These are phyloP conservation scores for Peromyscus leucopus DNA, from an alignment of 2,113 vertebrate genomes.

Conservation along the genomic window DNA sequence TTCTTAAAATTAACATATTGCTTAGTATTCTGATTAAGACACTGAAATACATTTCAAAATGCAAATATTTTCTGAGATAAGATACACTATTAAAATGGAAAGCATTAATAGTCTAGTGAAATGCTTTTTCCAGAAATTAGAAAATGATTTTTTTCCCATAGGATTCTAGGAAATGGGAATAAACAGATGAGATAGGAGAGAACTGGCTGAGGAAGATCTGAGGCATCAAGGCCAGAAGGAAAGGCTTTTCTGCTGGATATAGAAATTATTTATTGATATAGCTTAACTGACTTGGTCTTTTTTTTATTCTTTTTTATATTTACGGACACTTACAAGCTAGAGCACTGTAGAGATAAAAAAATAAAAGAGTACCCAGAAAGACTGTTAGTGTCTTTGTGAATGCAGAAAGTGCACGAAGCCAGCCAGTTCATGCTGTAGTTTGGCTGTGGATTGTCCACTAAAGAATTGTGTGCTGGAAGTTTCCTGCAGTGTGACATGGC, in stretches of 20 bases:
- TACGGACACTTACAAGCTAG: neutral
- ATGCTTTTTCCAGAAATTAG: constrained; percentile 34
- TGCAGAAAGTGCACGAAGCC: no score
- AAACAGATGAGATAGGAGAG: neutral
- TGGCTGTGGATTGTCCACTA: no score
- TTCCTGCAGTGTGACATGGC: neutral
- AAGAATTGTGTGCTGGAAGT: neutral
- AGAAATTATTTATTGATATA: neutral
- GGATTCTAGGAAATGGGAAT: neutral
- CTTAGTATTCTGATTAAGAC: constrained; percentile 21
- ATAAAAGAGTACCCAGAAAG: neutral
- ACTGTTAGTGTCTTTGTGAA: neutral
- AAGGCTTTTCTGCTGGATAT: neutral
- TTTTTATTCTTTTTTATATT: neutral
- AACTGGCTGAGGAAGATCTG: neutral
- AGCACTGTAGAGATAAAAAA: neutral
- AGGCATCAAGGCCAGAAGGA: neutral
- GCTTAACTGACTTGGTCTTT: neutral
- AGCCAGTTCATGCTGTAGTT: neutral
- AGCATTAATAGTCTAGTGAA: constrained; percentile 40
- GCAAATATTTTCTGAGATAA: constrained; percentile 51
- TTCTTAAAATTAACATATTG: constrained; percentile 9
- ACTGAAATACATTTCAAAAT: neutral
- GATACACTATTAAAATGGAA: neutral
- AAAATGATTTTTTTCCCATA: constrained; percentile 11